Conservation (phyloP, 2,113 vertebrate genomes). For the Marcusenius ussheri region DNA sequence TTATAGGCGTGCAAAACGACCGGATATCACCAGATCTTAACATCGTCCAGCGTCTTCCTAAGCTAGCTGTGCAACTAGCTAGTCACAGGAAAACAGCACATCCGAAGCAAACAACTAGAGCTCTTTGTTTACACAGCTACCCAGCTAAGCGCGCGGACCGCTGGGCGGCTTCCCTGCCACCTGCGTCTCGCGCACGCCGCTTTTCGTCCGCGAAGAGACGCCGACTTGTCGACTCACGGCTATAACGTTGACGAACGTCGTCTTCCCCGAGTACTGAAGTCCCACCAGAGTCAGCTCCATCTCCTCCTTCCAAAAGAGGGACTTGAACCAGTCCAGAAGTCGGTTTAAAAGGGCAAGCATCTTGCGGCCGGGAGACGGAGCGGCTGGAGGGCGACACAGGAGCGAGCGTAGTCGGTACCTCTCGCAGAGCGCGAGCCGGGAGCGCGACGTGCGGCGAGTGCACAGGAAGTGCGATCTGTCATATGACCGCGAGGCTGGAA, state of each 20-base stretch:
- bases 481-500: conserved; percentile 23
- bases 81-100: background rate
- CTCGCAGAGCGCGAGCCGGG: background rate
- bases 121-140: background rate
- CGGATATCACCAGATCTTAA: background rate
- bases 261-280: conserved; percentile 82
- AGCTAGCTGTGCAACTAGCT: background rate
- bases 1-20: background rate
- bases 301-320: conserved; percentile 83
- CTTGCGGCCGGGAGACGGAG: conserved; percentile 24
- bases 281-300: conserved; percentile 84
- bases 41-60: background rate
- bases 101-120: background rate
- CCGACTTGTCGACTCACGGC: conserved; percentile 60
- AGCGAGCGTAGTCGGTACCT: background rate
- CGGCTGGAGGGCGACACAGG: background rate
- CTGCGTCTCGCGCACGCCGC: background rate
- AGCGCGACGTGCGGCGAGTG: background rate
- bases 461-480: conserved; percentile 25
- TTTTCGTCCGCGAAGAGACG: background rate
- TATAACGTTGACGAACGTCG: conserved; percentile 82
- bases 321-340: conserved; percentile 77
- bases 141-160: background rate
- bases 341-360: conserved; percentile 76
- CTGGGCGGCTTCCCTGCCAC: background rate